Base-by-base conservation (phyloP, 2,797 vertebrate species). In the Podarcis siculus region DNA sequence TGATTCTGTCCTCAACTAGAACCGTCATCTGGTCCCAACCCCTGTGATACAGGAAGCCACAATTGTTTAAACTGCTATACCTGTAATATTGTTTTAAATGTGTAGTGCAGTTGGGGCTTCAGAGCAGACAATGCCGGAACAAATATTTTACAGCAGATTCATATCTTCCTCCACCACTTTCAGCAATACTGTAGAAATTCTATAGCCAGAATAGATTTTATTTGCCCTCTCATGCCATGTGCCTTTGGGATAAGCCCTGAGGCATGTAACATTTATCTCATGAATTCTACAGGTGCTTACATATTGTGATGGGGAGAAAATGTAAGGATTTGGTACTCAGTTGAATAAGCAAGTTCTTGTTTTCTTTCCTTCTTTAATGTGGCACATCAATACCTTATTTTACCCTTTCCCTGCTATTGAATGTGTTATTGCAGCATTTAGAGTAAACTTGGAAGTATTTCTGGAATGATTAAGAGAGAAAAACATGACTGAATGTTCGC, bases 381-480 rank as follows among this genome's bases (percentile, higher is more conserved):
- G 85, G 83, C 89, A 76, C 86, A 91, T 92, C 85, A 19, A 35
- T 30, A 58, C 69, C 79, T 82, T 12, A 82, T 42, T 86, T 93
- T 75, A 79, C 21, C 1, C 35, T 84, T 93, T 79, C 64, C 90
- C 87, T 89, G 35, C 15, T 91, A 12, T 45, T 83, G 5, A n/a
- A 35, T 72, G 35, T 5, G 87, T 94, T 91, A 86, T 86, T 83
- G 67, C 17, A 91, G 86, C 86, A 37, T 45, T 19, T 86, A 88
- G 86, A 42, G 32, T 86, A 19, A 64, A 86, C 13, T 15, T 89
- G 90, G 49, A 90, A 92, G 85, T 89, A 89, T 73, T 84, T 89
- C 84, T 90, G 85, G 75, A 92, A 92, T 93, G 87, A 21, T 45
- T 15, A 90, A 82, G 87, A 19, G 23, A 88, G 35, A 88, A 91